phyloP scores from a whole-genome alignment of 2,113 vertebrate species.

The Connochaetes taurinus region DNA sequence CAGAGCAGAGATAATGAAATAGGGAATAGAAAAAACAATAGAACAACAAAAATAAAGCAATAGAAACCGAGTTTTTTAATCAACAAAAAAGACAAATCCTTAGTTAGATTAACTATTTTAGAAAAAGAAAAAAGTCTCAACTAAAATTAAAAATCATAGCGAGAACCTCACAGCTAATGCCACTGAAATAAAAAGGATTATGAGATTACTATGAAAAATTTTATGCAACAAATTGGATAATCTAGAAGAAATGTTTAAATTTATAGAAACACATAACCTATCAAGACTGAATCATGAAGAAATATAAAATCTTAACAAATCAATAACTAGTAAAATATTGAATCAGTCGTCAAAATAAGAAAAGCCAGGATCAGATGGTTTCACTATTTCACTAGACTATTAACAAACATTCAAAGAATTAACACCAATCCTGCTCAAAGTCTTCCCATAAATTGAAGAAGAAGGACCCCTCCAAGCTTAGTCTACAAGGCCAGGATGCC shows the following conservation, averaged over 20 bases:
- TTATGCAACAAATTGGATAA: not conserved
- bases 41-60: not conserved
- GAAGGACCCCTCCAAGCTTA: not conserved
- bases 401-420: not conserved
- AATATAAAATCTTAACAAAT: not conserved
- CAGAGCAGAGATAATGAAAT: not conserved
- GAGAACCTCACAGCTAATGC: not conserved
- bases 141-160: not conserved
- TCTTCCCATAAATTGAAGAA: not conserved
- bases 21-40: not conserved
- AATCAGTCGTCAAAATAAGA: not conserved
- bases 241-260: not conserved
- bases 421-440: not conserved
- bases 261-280: not conserved
- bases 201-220: not conserved
- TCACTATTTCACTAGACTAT: not conserved
- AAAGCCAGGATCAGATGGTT: not conserved
- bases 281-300: not conserved
- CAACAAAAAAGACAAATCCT: not conserved
- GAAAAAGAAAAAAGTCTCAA: not conserved
- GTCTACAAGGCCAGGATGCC: not conserved
- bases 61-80: not conserved
- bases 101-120: not conserved
- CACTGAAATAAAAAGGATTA: not conserved
- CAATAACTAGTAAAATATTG: not conserved